These are phyloP conservation scores for Euclidia mi DNA, from an alignment of 2,888 invertebrate genomes.

Conservation along the genomic window DNA sequence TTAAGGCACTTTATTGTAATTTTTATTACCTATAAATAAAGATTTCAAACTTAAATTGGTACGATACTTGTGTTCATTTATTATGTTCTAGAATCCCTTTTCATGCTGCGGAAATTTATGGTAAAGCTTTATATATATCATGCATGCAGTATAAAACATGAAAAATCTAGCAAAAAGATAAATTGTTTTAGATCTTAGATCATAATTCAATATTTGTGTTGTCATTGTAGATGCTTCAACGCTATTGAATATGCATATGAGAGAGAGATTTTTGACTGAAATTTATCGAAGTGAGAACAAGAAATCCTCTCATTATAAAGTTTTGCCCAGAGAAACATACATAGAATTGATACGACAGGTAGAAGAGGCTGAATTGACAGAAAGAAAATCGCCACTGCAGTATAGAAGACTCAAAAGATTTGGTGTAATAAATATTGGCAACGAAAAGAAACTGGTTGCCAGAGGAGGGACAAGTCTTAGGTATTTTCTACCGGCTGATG, in stretches of 20 bases:
- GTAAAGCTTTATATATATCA: too few relatives aligned
- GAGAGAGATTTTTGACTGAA: conserved; percentile 15
- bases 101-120: too few relatives aligned
- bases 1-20: too few relatives aligned
- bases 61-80: too few relatives aligned
- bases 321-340: conserved; percentile 18
- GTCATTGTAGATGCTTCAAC: neutral
- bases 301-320: conserved; percentile 19
- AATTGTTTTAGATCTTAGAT: too few relatives aligned
- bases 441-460: conserved; percentile 17
- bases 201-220: too few relatives aligned
- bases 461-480: conserved; percentile 12
- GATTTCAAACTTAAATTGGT: too few relatives aligned
- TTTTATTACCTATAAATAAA: too few relatives aligned
- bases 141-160: too few relatives aligned
- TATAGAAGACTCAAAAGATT: conserved; percentile 22
- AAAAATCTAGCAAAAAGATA: too few relatives aligned
- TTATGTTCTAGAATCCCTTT: too few relatives aligned
- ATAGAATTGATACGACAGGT: conserved; percentile 13
- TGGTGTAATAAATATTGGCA: conserved; percentile 13
- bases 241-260: neutral
- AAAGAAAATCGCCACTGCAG: conserved; percentile 18
- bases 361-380: conserved; percentile 13
- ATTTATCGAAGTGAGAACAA: conserved; percentile 14
- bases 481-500: conserved; percentile 24